phyloP scores from a whole-genome alignment of 1,140 invertebrate genomes.

The Palaemon carinicauda region DNA sequence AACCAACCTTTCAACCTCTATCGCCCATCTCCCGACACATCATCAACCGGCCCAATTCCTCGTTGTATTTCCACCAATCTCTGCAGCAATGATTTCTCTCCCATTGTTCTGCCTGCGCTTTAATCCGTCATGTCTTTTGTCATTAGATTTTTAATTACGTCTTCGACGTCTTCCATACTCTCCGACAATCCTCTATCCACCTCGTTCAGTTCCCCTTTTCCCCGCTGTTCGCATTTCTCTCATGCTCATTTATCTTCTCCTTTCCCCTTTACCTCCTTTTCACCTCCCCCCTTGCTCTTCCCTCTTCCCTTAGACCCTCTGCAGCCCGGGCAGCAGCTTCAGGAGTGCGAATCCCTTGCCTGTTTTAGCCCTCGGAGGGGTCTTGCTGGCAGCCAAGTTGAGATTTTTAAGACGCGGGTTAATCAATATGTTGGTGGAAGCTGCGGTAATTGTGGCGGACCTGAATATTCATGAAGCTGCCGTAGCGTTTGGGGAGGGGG shows the following conservation, averaged over 20 bases:
- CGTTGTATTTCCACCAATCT: background rate
- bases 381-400: slow-evolving; percentile 27
- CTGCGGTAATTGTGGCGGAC: slow-evolving; percentile 53
- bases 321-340: background rate
- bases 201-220: background rate
- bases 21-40: background rate
- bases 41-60: too few species aligned
- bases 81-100: background rate
- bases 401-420: slow-evolving; percentile 55
- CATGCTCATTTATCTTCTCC: background rate
- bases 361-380: background rate
- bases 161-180: background rate
- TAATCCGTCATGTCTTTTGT: background rate
- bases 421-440: slow-evolving; percentile 59
- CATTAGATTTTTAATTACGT: background rate
- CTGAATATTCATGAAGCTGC: slow-evolving; percentile 52
- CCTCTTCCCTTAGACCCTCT: background rate
- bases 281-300: background rate
- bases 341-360: background rate
- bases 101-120: background rate
- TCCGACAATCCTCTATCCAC: background rate
- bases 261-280: too few species aligned
- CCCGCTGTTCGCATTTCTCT: background rate
- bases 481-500: background rate
- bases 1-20: background rate